Percentiles rank a stretch among this genome's conserved stretches.
phyloP scores from a whole-genome alignment of 2,113 vertebrate species.

The Clarias magur region DNA sequence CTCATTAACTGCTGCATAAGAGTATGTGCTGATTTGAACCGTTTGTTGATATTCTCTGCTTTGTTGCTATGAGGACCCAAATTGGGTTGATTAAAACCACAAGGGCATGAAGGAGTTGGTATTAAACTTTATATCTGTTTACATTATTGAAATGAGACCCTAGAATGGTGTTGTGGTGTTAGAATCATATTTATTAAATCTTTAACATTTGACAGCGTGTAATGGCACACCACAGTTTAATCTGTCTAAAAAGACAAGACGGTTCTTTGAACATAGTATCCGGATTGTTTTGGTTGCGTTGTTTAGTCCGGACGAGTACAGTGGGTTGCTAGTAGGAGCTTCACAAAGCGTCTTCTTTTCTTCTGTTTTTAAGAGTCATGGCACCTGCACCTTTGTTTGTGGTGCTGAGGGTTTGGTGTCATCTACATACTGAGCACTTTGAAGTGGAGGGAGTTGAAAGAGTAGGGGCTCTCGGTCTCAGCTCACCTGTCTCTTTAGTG shows the following conservation, averaged over 20 bases:
- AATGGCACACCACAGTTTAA: background rate
- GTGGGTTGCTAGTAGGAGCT: background rate
- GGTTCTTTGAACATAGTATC: background rate
- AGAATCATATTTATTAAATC: background rate
- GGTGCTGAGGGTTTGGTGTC: slow-evolving; percentile 63
- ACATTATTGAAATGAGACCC: slow-evolving; percentile 19
- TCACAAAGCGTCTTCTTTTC: slow-evolving; percentile 46
- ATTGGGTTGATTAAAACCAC: slow-evolving; percentile 42
- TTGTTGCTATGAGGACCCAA: slow-evolving; percentile 20
- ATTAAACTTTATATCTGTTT: slow-evolving; percentile 40
- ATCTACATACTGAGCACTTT: slow-evolving; percentile 67
- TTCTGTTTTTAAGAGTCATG: slow-evolving; percentile 23
- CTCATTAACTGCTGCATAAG: slow-evolving; percentile 24
- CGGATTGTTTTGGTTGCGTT: background rate
- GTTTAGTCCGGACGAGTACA: background rate
- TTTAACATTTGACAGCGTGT: slow-evolving; percentile 16
- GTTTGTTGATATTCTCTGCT: slow-evolving; percentile 18
- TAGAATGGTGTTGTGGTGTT: background rate
- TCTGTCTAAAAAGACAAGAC: background rate
- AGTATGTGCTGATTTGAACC: slow-evolving; percentile 7
- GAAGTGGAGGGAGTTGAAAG: slow-evolving; percentile 72
- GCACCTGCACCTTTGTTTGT: slow-evolving; percentile 68
- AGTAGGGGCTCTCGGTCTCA: slow-evolving; percentile 56
- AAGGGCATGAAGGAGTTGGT: slow-evolving; percentile 38
- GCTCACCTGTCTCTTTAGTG: slow-evolving; percentile 67